A percentile compares a stretch with the other conserved stretches of the same genome.
These are phyloP conservation scores for Edolisoma coerulescens DNA, from an alignment of 2,113 vertebrate genomes.

Conservation along the genomic window DNA sequence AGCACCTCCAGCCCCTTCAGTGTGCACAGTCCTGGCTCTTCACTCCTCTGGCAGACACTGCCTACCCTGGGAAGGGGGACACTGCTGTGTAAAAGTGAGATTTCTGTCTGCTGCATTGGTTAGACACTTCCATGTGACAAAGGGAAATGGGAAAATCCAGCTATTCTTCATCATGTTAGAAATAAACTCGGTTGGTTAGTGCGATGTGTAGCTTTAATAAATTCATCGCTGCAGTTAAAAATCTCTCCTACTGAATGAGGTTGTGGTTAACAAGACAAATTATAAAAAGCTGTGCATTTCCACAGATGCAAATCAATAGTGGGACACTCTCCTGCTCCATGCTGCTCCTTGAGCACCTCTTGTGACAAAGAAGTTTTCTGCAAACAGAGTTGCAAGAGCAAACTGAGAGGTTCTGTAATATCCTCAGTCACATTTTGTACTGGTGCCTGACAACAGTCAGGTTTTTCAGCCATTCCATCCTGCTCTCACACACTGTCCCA, in stretches of 20 bases:
- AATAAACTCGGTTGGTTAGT: background rate
- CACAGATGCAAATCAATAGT: background rate
- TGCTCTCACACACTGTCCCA: background rate
- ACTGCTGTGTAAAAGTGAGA: background rate
- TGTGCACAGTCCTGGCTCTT: background rate
- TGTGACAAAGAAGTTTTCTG: background rate
- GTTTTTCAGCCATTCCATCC: background rate
- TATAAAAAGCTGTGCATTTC: background rate
- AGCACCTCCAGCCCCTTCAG: background rate
- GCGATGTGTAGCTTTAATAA: background rate
- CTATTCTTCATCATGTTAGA: background rate
- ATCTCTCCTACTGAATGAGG: background rate
- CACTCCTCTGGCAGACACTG: fast-evolving
- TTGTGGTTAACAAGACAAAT: background rate
- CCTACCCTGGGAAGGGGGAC: background rate
- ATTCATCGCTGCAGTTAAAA: background rate
- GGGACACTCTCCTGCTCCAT: background rate
- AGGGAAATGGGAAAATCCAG: background rate
- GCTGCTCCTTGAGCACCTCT: background rate
- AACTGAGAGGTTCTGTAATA: background rate
- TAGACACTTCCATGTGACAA: background rate
- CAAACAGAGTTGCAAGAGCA: background rate
- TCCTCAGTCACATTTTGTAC: background rate
- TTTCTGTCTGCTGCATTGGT: background rate
- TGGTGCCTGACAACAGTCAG: background rate